These are phyloP conservation scores for Neoascia interrupta DNA, from an alignment of 2,888 invertebrate genomes.

Conservation along the genomic window DNA sequence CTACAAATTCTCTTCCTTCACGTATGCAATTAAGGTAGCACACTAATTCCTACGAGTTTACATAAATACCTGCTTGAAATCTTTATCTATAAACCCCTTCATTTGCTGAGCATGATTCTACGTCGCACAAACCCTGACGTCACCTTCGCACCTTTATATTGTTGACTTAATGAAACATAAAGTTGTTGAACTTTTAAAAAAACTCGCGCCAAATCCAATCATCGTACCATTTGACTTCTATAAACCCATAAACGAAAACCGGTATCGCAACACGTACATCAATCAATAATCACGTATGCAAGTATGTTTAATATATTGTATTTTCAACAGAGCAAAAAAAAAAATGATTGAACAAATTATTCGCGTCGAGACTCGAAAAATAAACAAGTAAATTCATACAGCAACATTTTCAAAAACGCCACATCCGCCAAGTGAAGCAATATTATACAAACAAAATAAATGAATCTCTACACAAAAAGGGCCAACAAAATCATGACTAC, in stretches of 20 bases:
- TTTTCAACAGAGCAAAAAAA: conserved; percentile 1
- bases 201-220: conserved; percentile 70
- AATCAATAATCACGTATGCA: too few relatives aligned
- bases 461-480: conserved; percentile 25
- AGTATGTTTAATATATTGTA: neutral
- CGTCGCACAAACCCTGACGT: conserved; percentile 39
- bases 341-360: conserved; percentile 19
- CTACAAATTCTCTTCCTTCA: too few relatives aligned
- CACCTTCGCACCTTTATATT: conserved; percentile 51
- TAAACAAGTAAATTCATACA: too few relatives aligned
- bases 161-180: conserved; percentile 35
- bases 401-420: too few relatives aligned
- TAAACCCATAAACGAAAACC: too few relatives aligned
- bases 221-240: conserved; percentile 55
- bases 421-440: conserved; percentile 44
- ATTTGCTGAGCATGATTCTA: too few relatives aligned
- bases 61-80: too few relatives aligned
- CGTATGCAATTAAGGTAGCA: too few relatives aligned
- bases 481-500: too few relatives aligned
- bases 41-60: too few relatives aligned
- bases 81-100: too few relatives aligned
- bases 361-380: conserved; percentile 63
- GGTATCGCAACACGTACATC: too few relatives aligned
- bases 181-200: conserved; percentile 35
- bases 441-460: conserved; percentile 55